Evolutionary conservation across 2,888 invertebrate species (phyloP), one percentile per base, ranked within the genome.

Genomic region (Trimorus sp.): DNA sequence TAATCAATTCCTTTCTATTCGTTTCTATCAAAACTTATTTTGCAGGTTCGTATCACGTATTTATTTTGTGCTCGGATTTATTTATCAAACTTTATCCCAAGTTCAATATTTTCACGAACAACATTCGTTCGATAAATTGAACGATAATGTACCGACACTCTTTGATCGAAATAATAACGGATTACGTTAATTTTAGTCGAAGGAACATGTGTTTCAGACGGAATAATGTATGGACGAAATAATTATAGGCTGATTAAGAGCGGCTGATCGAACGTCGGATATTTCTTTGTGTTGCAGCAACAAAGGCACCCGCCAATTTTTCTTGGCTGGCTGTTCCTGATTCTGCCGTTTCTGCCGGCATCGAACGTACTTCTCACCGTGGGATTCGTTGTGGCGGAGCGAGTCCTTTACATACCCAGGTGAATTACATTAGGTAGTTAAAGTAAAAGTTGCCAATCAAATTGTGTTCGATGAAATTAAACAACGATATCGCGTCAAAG

Each of bases 341-440:
- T 96, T 74, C 92, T 97, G 69, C 97, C 97, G 4, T 97, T 97
- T 92, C 93, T 98, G 66, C 97, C 97, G 1, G 97, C 97, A 0
- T 96, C 97, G 78, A 98, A 98, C 91, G 91, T 97, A 49, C 93
- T 96, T 77, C 95, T 96, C 85, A 96, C 96, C 0, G 96, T 96
- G 4, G 96, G 96, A 40, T 96, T 96, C 88, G 96, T 96, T 7
- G 94, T 98, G 0, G 98, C 98, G 0, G 98, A 98, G 91, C 93
- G 98, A 85, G 96, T 98, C 42, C 94, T 98, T 12, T 98, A 98
- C 92, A 96, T 98, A 89, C 97, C 98, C 65, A 96, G 95, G 96
- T 96, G 93, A 92, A 86, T 62, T 56, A 58, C 45, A 53, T 79
- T 70, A 74, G 9, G 40, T 53, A 59, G 49, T 51, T 76, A 26